A percentile compares a stretch with the other conserved stretches of the same genome.
Conservation (phyloP, 2,888 invertebrate species). For the Amblyteles armatorius region DNA sequence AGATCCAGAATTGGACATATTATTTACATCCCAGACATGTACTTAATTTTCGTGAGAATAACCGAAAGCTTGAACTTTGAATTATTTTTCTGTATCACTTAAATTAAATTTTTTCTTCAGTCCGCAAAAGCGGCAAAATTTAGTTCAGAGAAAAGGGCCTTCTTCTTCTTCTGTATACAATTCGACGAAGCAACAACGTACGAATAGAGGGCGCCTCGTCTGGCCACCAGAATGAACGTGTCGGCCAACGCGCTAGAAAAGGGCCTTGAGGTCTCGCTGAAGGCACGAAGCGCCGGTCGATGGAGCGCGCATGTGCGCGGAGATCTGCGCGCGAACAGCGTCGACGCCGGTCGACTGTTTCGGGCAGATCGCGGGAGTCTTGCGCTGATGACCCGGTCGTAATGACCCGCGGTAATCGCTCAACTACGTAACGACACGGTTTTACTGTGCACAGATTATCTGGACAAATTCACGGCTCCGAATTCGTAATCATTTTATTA, state of each 20-base stretch:
- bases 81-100: not conserved
- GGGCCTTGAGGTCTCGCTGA: not conserved
- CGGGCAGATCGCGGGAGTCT: not conserved
- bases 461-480: not conserved
- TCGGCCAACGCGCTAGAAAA: too few species aligned
- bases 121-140: too few species aligned
- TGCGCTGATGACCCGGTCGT: not conserved
- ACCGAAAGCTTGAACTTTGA: not conserved
- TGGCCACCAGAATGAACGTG: too few species aligned
- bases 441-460: not conserved
- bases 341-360: not conserved
- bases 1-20: not conserved
- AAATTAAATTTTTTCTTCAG: not conserved
- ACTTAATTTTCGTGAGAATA: not conserved
- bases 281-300: not conserved
- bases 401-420: slow-evolving; percentile 31
- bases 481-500: not conserved
- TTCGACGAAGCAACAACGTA: too few species aligned
- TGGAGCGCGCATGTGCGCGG: not conserved
- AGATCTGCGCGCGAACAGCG: not conserved
- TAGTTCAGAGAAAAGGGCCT: not conserved
- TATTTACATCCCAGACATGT: not conserved
- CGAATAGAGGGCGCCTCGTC: too few species aligned
- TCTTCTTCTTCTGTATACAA: too few species aligned
- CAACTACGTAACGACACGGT: slow-evolving; percentile 3